Percentiles rank a stretch among this genome's conserved stretches.
phyloP scores from a whole-genome alignment of 2,888 invertebrate genomes.

The Thumatha senex region DNA sequence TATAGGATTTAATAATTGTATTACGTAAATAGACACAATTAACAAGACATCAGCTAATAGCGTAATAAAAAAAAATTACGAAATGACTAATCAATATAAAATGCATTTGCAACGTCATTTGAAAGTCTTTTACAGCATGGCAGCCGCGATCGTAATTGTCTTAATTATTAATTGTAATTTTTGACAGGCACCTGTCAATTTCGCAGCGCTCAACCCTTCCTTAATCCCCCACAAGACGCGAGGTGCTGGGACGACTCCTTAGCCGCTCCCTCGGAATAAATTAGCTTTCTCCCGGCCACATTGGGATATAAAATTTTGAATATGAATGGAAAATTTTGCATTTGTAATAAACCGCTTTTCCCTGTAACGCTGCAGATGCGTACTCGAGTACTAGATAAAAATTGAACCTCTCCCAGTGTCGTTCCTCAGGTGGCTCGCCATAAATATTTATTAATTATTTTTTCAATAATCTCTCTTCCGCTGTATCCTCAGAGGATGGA shows the following conservation, averaged over 20 bases:
- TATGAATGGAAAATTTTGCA: slow-evolving; percentile 95
- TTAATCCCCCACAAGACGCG: slow-evolving; percentile 80
- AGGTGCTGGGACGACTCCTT: slow-evolving; percentile 73
- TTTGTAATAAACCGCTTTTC: slow-evolving; percentile 90
- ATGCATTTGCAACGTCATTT: slow-evolving; percentile 24
- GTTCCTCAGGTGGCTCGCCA: slow-evolving; percentile 80
- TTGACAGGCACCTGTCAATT: slow-evolving; percentile 83
- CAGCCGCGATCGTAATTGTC: slow-evolving; percentile 63
- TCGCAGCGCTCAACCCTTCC: slow-evolving; percentile 78
- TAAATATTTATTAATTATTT: slow-evolving; percentile 84
- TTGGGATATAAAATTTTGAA: slow-evolving; percentile 94
- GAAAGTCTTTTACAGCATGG: slow-evolving; percentile 12
- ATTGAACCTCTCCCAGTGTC: slow-evolving; percentile 64
- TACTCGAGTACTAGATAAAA: slow-evolving; percentile 74
- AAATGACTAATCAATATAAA: background rate
- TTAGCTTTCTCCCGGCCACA: slow-evolving; percentile 87
- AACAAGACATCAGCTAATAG: no score
- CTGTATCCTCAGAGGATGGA: slow-evolving; percentile 74
- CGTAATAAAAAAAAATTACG: no score
- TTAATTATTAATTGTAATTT: slow-evolving; percentile 83
- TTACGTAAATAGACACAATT: no score
- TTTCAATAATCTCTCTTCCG: slow-evolving; percentile 82
- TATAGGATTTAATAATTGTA: background rate
- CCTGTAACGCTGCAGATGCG: slow-evolving; percentile 76
- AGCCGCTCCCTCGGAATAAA: slow-evolving; percentile 86